Conservation (phyloP, 2,888 invertebrate genomes). For the Danaus chrysippus region DNA sequence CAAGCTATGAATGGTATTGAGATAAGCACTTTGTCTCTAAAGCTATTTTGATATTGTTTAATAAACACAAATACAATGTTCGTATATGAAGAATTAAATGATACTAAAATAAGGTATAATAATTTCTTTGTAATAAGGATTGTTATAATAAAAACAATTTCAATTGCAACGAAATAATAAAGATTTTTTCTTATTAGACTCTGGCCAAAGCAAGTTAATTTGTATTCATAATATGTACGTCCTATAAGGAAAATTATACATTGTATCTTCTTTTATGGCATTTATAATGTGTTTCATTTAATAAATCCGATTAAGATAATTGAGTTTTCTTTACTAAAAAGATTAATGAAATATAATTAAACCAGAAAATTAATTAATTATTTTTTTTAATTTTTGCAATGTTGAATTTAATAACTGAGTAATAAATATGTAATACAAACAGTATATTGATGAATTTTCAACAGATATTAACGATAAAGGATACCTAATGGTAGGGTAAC, state of each 20-base stretch:
- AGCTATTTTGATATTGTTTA: not conserved
- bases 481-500: no score
- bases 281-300: not conserved
- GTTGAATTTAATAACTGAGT: slow-evolving; percentile 2
- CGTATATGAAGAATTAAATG: not conserved
- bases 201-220: no score
- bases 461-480: no score
- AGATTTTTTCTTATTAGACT: no score
- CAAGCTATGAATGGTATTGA: not conserved
- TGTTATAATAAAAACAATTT: no score
- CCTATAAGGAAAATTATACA: no score
- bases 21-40: not conserved
- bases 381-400: not conserved
- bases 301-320: slow-evolving; percentile 1
- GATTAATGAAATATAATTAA: slow-evolving; percentile 5
- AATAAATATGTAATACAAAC: slow-evolving; percentile 5
- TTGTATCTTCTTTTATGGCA: no score
- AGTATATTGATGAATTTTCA: no score
- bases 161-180: no score
- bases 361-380: not conserved
- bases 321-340: slow-evolving; percentile 1
- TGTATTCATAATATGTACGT: no score
- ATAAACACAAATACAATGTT: not conserved
- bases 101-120: no score
- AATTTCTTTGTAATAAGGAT: no score